Evolutionary conservation across 2,888 invertebrate genomes (phyloP), one percentile per base, ranked within the genome.

Genomic region (Dromius quadrimaculatus): DNA sequence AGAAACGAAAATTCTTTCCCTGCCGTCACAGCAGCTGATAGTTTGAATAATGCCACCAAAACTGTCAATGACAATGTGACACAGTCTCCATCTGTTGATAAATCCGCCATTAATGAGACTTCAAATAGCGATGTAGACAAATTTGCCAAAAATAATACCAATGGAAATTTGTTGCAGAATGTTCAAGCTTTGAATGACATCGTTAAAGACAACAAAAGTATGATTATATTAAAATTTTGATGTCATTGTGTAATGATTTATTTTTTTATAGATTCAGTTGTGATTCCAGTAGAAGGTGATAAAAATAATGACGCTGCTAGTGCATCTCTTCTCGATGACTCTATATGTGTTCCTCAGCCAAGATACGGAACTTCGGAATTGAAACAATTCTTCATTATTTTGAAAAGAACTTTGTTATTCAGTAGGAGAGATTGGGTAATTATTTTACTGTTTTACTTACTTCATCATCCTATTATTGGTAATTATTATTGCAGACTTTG

Each of bases 351-450:
- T 2, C 89, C 89, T 0, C 91, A 92, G 3, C 87, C 87, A 23
- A 86, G 94, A 62, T 94, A 94, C 81, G 92, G 93, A n/a, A 93
- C 90, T 0, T 91, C 93, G 0, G 93, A 94, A 78, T 84, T 89
- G 32, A 88, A 87, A 74, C 95, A 95, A 82, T 95, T 95, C 81
- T 91, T 92, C 87, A 91, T 97, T 64, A 92, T 98, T 65, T 86
- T 97, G 71, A 92, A 92, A 78, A 85, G 95, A 77, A 92, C 94
- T 0, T 80, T 95, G 73, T 85, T 95, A 5, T 95, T 95, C 85
- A 94, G 94, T 78, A 87, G 91, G 79, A 85, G 95, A 79, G 95
- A 95, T 85, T 94, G 94, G 94, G 94, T 94, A 83, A 84, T 85
- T 79, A 57, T 15, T 50, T 22, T 4, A 3, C 15, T 34, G 32